Base-by-base conservation (phyloP, 2,888 invertebrate genomes). In the Hirtodrosophila confusa region DNA sequence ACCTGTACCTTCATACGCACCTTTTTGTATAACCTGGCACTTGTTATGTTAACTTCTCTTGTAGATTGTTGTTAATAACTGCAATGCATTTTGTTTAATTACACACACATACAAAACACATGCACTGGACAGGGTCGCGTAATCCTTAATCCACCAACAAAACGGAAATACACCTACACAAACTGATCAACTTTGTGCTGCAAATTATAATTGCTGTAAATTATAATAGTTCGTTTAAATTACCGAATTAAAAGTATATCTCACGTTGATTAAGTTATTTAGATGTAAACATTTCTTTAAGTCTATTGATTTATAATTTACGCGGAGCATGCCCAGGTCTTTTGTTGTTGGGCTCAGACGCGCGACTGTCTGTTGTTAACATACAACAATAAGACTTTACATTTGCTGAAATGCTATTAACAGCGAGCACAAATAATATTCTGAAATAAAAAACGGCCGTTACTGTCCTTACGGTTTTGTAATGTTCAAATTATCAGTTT, bases 261-360 rank as follows among this genome's bases (percentile, higher is more conserved):
- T 44, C 4, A 40, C 4, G 12, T 11, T 50, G 23, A 48, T 41
- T 47, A 17, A 17, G 1, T 27, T 62, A 45, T 57, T 63, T 56
- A 43, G 51, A 55, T 54, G 62, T 75, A 75, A 75, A 74, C 70
- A 74, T 47, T 47, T 48, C 31, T 33, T 47, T 39, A 33, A 70
- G 67, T 55, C 62, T 66, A 70, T 70, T 44, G 12, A 54, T 5
- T 31, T 9, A 31, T 6, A 31, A 9, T 3, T 6, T 2, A 51
- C 62, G 36, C 60, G 50, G n/a, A 31, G 43, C 60, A 41, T 10
- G 6, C 50, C 12, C 50, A 24, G 0, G 3, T 0, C 5, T 0
- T 27, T 50, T 50, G 36, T 61, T 48, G 11, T 55, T 74, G 53
- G 40, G 50, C 55, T 31, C 9, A 0, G 31, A 9, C 31, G 27